Conservation (phyloP, 2,888 invertebrate genomes). For the Panopea generosa region DNA sequence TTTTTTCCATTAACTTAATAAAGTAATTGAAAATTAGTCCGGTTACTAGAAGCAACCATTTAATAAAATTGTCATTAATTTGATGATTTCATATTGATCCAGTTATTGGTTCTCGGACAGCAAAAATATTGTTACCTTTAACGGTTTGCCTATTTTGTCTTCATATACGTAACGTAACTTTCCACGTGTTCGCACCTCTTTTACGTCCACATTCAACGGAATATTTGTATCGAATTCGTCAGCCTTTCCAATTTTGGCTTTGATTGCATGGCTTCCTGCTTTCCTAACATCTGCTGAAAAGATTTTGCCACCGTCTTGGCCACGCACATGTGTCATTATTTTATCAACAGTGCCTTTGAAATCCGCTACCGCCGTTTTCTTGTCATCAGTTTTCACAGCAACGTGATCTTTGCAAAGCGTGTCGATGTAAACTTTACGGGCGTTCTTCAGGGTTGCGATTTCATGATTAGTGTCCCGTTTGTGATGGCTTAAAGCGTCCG, state of each 20-base stretch:
- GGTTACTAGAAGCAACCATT: too few relatives aligned
- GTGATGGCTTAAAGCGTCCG: not conserved
- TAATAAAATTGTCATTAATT: too few relatives aligned
- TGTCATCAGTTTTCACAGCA: constrained; percentile 22
- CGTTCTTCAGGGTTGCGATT: too few relatives aligned
- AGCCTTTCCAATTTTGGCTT: constrained; percentile 48
- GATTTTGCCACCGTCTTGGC: constrained; percentile 25
- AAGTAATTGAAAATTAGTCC: too few relatives aligned
- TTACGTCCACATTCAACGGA: constrained; percentile 18
- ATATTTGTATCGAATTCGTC: constrained; percentile 54
- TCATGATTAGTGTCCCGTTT: too few relatives aligned
- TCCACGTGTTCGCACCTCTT: constrained; percentile 10
- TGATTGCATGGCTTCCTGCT: constrained; percentile 44
- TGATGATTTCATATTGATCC: too few relatives aligned
- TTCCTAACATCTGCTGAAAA: constrained; percentile 19
- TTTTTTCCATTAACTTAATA: too few relatives aligned
- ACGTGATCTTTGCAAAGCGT: too few relatives aligned
- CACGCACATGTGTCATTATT: constrained; percentile 27
- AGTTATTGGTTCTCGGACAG: too few relatives aligned
- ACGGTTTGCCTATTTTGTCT: not conserved
- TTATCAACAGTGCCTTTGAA: constrained; percentile 18
- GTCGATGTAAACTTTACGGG: too few relatives aligned
- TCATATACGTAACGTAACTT: constrained; percentile 17
- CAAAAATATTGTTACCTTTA: too few relatives aligned
- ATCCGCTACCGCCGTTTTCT: constrained; percentile 7